Percentiles rank a stretch among this genome's conserved stretches.
Evolutionary conservation across 2,888 invertebrate genomes (phyloP).

Genomic region (Automeris io): DNA sequence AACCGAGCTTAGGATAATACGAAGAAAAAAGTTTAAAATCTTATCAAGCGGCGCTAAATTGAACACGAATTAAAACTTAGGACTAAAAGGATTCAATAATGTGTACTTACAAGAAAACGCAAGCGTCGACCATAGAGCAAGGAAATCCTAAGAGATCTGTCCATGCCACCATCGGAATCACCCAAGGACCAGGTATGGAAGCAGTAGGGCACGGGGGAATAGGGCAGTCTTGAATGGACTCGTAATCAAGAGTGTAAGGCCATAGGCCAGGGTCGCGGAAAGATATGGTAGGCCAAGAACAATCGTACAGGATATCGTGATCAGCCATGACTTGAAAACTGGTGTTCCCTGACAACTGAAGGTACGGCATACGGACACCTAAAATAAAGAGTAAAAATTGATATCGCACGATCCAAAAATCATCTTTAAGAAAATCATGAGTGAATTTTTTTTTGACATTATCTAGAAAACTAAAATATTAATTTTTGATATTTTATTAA

Average conservation of each 20-base stretch:
- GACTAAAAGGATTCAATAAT: too few relatives aligned
- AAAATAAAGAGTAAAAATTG: too few relatives aligned
- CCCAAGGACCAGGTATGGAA: slow-evolving; percentile 79
- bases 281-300: slow-evolving; percentile 75
- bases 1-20: too few relatives aligned
- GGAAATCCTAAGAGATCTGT: slow-evolving; percentile 51
- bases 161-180: slow-evolving; percentile 79
- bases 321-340: slow-evolving; percentile 75
- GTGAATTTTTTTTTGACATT: too few relatives aligned
- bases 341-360: slow-evolving; percentile 74
- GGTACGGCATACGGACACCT: slow-evolving; percentile 75
- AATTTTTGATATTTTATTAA: too few relatives aligned
- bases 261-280: slow-evolving; percentile 67
- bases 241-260: slow-evolving; percentile 83
- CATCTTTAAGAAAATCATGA: too few relatives aligned
- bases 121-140: slow-evolving; percentile 78
- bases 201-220: slow-evolving; percentile 76
- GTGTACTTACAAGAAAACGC: slow-evolving; percentile 60
- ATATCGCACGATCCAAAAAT: too few relatives aligned
- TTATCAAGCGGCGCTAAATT: too few relatives aligned
- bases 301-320: slow-evolving; percentile 75
- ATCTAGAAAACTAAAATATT: too few relatives aligned
- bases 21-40: too few relatives aligned
- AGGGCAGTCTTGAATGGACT: slow-evolving; percentile 74
- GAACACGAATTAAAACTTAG: too few relatives aligned